A percentile compares a stretch with the other conserved stretches of the same genome.
phyloP scores from a whole-genome alignment of 2,797 vertebrate genomes.

The Chelidonichthys spinosus region DNA sequence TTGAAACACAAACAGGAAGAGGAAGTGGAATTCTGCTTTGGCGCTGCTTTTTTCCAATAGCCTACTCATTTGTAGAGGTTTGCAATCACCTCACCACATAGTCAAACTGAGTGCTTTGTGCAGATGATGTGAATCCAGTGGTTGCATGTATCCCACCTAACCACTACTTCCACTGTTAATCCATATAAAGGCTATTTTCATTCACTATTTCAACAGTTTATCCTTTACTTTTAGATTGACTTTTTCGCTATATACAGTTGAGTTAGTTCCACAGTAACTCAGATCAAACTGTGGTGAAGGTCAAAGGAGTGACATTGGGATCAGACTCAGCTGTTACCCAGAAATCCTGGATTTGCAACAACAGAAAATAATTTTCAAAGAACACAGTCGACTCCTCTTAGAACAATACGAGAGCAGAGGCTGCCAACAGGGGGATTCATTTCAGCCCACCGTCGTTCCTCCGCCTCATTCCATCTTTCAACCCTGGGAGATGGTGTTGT shows the following conservation, averaged over 20 bases:
- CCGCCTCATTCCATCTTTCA: constrained; percentile 66
- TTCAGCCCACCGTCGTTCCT: constrained; percentile 66
- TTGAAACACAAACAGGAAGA: constrained; percentile 58
- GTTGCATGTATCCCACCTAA: no score
- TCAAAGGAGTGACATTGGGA: constrained; percentile 51
- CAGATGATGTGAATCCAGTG: not conserved
- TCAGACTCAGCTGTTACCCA: constrained; percentile 45
- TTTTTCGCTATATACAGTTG: not conserved
- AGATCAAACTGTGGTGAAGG: constrained; percentile 48
- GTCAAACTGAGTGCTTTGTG: constrained; percentile 10
- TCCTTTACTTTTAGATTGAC: not conserved
- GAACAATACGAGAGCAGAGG: constrained; percentile 65
- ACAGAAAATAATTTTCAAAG: constrained; percentile 74
- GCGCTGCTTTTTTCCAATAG: constrained; percentile 26
- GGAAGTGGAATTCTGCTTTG: constrained; percentile 32
- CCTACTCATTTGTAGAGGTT: not conserved
- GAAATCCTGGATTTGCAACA: constrained; percentile 62
- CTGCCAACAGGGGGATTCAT: constrained; percentile 68
- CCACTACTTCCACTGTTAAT: not conserved
- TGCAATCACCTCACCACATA: not conserved
- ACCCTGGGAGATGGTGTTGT: constrained; percentile 77
- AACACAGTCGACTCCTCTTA: constrained; percentile 78
- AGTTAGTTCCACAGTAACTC: not conserved
- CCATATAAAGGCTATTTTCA: no score
- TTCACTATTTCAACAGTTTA: not conserved